Base-by-base conservation (phyloP, 2,888 invertebrate genomes). In the Synergus itoensis region DNA sequence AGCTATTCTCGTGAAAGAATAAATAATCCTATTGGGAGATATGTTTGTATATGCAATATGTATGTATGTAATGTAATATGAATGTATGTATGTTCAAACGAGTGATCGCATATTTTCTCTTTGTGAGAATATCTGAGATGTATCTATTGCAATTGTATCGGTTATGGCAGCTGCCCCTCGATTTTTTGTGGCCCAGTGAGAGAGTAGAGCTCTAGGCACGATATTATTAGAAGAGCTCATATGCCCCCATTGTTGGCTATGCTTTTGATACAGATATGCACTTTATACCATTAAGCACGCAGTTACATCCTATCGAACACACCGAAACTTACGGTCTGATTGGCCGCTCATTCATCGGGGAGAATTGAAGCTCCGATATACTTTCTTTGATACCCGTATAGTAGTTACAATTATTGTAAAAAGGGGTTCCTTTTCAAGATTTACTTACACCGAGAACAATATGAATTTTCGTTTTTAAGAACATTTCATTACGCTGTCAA, bases 141-240 rank as follows among this genome's bases (percentile, higher is more conserved):
- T 85, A 80, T 81, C 73, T 78, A 73, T 41, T 85, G 86, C 88
- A 90, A 90, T 91, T 90, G 90, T 90, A 89, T 90, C 90, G 87
- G 87, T 88, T 88, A 85, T 86, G 80, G 84, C 81, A 86, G 89
- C 91, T 90, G 90, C 88, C 84, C 85, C 83, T 83, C 83, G 83
- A 84, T 86, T 88, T 83, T 82, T 82, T 83, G 78, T 82, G 81
- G 84, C 80, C 76, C 80, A 80, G 79, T 82, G 80, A 82, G 86
- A 82, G 81, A 73, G 77, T 76, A 79, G 79, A 80, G 84, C 85
- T 84, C 81, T 79, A 83, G 83, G 85, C 87, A 87, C 86, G 88
- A 89, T 90, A 88, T 89, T 89, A 87, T 84, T 84, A 81, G 85
- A 89, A 89, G 89, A 88, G 90, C 89, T 90, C 86, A 85, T 87